Conservation (phyloP, 2,113 vertebrate genomes). For the Spheniscus mendiculus region DNA sequence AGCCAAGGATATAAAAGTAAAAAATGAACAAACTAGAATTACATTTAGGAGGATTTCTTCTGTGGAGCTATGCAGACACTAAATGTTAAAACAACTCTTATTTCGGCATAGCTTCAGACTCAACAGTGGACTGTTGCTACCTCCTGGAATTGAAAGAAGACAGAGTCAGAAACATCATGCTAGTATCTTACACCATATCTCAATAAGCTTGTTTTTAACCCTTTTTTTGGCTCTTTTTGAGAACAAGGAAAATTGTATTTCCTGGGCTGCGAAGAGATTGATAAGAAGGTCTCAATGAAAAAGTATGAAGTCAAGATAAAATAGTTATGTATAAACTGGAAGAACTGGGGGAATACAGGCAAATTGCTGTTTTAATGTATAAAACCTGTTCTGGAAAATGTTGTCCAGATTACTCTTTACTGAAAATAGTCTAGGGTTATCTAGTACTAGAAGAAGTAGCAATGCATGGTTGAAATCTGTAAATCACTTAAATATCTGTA, state of each 20-base stretch:
- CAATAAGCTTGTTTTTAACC: not conserved
- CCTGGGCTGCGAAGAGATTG: not conserved
- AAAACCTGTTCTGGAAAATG: not conserved
- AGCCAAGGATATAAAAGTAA: not conserved
- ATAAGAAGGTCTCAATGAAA: not conserved
- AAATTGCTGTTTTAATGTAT: not conserved
- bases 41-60: not conserved
- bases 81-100: not conserved
- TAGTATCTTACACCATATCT: not conserved
- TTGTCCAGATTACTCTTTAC: constrained; percentile 15
- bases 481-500: not conserved
- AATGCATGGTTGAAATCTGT: not conserved
- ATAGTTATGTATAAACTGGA: not conserved
- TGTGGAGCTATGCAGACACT: not conserved
- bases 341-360: not conserved
- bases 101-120: not conserved
- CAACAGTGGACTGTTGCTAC: not conserved
- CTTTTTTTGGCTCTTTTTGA: not conserved
- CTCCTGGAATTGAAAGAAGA: not conserved
- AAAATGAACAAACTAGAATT: not conserved
- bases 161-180: not conserved
- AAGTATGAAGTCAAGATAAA: not conserved
- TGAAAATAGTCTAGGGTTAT: not conserved
- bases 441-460: not conserved
- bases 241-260: not conserved